These are phyloP conservation scores for Neolamprologus hecqui DNA, from an alignment of 2,113 vertebrate species.

Conservation along the genomic window DNA sequence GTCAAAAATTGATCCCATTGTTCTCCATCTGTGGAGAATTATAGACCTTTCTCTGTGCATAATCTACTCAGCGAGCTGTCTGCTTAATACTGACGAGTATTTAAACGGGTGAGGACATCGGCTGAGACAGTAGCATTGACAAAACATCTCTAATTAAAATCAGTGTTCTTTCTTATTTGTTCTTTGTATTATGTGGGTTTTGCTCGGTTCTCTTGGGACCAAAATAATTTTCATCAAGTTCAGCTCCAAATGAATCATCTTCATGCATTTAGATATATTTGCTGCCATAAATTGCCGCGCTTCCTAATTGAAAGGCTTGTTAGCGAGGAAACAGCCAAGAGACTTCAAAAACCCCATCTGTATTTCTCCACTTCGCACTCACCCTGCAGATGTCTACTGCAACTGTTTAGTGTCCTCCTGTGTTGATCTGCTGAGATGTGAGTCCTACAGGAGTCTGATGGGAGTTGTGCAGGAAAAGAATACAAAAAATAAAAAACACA, in stretches of 20 bases:
- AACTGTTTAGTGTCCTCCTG: neutral
- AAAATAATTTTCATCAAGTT: slow-evolving; percentile 38
- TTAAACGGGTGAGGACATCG: slow-evolving; percentile 17
- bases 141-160: slow-evolving; percentile 58
- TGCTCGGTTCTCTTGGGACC: neutral
- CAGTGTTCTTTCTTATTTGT: slow-evolving; percentile 2
- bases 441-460: slow-evolving; percentile 5
- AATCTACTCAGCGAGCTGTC: neutral
- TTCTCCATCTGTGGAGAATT: neutral
- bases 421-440: neutral
- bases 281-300: neutral
- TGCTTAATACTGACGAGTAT: slow-evolving; percentile 32
- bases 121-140: slow-evolving; percentile 2
- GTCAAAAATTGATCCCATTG: neutral
- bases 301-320: slow-evolving; percentile 57
- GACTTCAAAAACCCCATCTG: slow-evolving; percentile 24
- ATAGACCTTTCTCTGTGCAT: neutral
- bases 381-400: slow-evolving; percentile 12
- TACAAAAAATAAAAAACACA: neutral
- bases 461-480: neutral
- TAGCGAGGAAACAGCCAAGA: slow-evolving; percentile 15
- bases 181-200: slow-evolving; percentile 18
- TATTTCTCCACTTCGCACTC: neutral
- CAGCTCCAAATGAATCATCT: slow-evolving; percentile 7
- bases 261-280: slow-evolving; percentile 19